These are phyloP conservation scores for Zapus hudsonius DNA, from an alignment of 2,113 vertebrate genomes.

Conservation along the genomic window DNA sequence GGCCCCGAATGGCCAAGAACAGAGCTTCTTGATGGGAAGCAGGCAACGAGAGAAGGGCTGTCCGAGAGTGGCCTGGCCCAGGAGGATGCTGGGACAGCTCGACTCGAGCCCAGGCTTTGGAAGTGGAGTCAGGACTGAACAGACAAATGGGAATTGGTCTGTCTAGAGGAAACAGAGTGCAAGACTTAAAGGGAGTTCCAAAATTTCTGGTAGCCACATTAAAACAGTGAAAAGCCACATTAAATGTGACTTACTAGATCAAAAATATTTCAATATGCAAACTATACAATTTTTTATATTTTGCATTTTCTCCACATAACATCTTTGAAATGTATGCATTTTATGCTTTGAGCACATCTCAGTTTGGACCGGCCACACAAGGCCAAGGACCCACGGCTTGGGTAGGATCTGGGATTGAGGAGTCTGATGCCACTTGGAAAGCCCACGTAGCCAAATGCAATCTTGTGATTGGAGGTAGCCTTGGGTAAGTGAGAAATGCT, in stretches of 20 bases:
- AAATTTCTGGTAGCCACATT: constrained; percentile 41
- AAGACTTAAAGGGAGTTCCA: background rate
- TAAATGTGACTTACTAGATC: constrained; percentile 38
- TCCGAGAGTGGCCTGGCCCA: background rate
- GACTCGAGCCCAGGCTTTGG: background rate
- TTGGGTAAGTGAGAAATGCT: background rate
- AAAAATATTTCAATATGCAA: constrained; percentile 44
- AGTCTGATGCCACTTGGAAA: background rate
- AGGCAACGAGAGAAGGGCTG: background rate
- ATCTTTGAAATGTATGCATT: constrained; percentile 50
- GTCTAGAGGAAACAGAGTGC: background rate
- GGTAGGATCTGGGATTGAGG: background rate
- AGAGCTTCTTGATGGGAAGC: background rate
- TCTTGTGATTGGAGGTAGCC: background rate
- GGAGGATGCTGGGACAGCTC: background rate
- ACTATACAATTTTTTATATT: constrained; percentile 34
- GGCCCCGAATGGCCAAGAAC: background rate
- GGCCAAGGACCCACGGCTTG: background rate
- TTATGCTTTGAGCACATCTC: constrained; percentile 37
- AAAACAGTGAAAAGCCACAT: background rate
- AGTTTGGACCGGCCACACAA: constrained; percentile 21
- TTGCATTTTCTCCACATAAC: constrained; percentile 3
- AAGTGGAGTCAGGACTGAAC: background rate
- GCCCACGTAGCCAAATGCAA: background rate
- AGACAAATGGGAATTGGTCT: background rate